These are phyloP conservation scores for Amphimedon queenslandica DNA, from an alignment of 37 sponge, comb jelly and placozoan genomes.

Conservation along the genomic window DNA sequence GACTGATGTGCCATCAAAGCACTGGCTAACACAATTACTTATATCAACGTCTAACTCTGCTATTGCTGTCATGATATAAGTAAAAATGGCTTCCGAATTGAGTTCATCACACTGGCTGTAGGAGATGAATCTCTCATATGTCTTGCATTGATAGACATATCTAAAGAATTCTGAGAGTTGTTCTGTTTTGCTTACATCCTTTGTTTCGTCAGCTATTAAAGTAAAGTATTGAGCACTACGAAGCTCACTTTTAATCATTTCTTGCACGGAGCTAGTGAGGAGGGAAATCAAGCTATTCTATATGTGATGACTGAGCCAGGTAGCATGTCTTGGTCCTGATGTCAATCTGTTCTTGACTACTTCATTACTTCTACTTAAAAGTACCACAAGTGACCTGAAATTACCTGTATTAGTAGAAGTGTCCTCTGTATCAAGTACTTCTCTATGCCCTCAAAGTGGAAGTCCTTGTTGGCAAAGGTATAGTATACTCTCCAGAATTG, in stretches of 20 bases:
- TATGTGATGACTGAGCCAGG: constrained; percentile 12
- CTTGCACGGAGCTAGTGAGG: neutral
- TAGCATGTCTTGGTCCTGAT: constrained; percentile 8
- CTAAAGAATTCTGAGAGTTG: constrained; percentile 9
- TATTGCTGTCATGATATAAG: constrained; percentile 5
- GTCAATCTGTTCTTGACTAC: neutral
- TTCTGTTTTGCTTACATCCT: constrained; percentile 4
- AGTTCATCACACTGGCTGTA: constrained; percentile 1
- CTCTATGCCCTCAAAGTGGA: constrained; percentile 11
- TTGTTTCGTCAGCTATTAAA: constrained; percentile 11
- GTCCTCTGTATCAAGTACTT: neutral
- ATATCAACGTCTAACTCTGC: neutral
- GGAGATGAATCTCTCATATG: constrained; percentile 3
- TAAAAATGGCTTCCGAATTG: neutral
- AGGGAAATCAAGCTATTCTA: too few species aligned
- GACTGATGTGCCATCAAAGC: constrained; percentile 20
- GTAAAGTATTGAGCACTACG: neutral
- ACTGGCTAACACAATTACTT: constrained; percentile 11
- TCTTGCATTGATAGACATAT: constrained; percentile 7
- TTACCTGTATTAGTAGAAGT: constrained; percentile 6
- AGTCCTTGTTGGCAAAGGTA: constrained; percentile 10
- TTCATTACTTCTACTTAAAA: neutral
- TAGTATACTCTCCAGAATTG: constrained; percentile 1
- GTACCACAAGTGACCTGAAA: constrained; percentile 6
- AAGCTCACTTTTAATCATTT: neutral